These are phyloP conservation scores for Merops nubicus DNA, from an alignment of 2,113 vertebrate genomes.

Conservation along the genomic window DNA sequence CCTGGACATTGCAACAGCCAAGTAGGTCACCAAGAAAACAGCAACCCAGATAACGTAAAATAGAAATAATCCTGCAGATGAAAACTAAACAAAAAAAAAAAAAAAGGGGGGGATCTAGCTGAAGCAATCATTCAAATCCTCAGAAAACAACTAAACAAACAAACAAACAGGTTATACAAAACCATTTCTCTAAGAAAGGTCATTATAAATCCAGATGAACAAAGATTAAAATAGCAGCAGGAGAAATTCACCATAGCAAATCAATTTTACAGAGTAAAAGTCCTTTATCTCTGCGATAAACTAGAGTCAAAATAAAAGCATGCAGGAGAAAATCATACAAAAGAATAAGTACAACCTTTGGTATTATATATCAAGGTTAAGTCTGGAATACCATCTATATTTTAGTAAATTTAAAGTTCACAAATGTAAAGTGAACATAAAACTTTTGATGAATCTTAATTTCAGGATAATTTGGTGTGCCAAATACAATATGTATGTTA, in stretches of 20 bases:
- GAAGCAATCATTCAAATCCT: conserved; percentile 27
- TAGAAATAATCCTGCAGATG: conserved; percentile 29
- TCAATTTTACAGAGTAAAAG: background rate
- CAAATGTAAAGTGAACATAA: background rate
- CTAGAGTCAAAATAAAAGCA: background rate
- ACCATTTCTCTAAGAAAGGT: conserved; percentile 21
- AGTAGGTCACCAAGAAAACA: conserved; percentile 24
- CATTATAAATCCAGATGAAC: conserved; percentile 55
- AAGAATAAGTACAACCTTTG: background rate
- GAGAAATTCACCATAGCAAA: background rate
- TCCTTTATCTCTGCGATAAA: background rate
- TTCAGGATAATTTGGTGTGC: background rate
- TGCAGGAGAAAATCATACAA: background rate
- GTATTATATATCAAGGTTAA: background rate
- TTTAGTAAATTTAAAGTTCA: background rate
- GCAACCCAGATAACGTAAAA: background rate
- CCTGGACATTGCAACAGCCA: background rate
- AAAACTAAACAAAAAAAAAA: background rate
- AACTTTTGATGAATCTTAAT: background rate
- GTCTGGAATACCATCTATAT: background rate
- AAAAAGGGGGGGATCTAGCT: background rate
- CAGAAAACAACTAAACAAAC: background rate
- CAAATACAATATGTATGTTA: background rate
- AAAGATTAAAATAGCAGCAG: conserved; percentile 42
- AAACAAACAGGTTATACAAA: background rate